Evolutionary conservation across 2,888 invertebrate species (phyloP), one percentile per base, ranked within the genome.

Genomic region (Aphodius sticticus): DNA sequence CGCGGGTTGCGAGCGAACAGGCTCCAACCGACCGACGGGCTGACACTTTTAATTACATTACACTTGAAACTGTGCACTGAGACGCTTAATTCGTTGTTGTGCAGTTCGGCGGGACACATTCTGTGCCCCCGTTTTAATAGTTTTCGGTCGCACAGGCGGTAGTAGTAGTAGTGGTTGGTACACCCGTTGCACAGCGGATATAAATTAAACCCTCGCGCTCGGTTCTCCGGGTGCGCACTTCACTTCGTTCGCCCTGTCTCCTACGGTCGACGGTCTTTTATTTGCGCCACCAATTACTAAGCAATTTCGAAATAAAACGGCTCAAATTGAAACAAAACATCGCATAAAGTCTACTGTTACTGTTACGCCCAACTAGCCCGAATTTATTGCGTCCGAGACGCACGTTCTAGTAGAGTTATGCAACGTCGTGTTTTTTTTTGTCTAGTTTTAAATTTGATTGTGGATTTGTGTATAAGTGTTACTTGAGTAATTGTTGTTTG

Each of bases 11-110:
- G 53, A 26, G 26, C 26, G 26, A 26, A 26, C 26, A 26, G 26
- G 26, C 26, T 26, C 26, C 26, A 26, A 26, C 26, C 26, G 26
- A 26, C 26, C 26, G 26, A 26, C 26, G 26, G n/a, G 26, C 26
- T 53, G 53, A 53, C 53, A 53, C 53, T 53, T 53, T 53, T 53
- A 53, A 53, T 53, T 53, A 53, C 53, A 53, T 53, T 53, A 53
- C 53, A 53, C 53, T 53, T 53, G 53, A 53, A 53, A 53, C 53
- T 53, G 53, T 53, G 53, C 53, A 53, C 53, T 53, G 53, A 53
- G 53, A 53, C 53, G 53, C 53, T 53, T 53, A 53, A 53, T 53
- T 53, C 53, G 53, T 53, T 53, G 53, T 53, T 53, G 53, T 53
- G 53, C 12, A 53, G 53, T 53, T 53, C 53, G 53, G 53, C 53